These are phyloP conservation scores for Dolichallabes microphthalmus DNA, from an alignment of 2,113 vertebrate genomes.

Conservation along the genomic window DNA sequence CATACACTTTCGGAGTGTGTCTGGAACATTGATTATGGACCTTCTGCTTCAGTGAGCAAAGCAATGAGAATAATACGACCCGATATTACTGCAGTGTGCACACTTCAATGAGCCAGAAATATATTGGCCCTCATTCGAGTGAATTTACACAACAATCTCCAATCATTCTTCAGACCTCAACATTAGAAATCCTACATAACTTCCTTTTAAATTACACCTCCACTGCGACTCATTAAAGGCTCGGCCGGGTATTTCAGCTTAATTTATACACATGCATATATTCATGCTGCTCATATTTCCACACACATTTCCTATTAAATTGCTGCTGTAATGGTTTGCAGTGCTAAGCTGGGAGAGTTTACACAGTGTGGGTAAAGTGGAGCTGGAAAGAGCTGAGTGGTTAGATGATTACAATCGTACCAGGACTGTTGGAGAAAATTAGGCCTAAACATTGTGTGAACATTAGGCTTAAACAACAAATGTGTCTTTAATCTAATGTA, in stretches of 20 bases:
- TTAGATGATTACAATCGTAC: constrained; percentile 66
- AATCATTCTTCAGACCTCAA: constrained; percentile 37
- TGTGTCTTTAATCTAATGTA: too few relatives aligned
- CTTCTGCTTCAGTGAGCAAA: constrained; percentile 21
- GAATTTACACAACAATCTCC: constrained; percentile 38
- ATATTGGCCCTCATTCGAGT: constrained; percentile 16
- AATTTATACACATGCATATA: constrained; percentile 71
- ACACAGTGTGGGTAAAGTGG: constrained; percentile 58
- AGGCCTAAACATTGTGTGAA: background rate
- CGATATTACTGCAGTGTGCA: constrained; percentile 17
- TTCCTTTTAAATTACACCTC: constrained; percentile 29
- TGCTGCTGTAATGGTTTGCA: constrained; percentile 66
- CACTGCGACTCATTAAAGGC: constrained; percentile 41
- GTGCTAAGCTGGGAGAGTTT: constrained; percentile 65
- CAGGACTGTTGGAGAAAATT: constrained; percentile 50
- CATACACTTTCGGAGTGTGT: background rate
- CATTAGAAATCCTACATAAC: constrained; percentile 31
- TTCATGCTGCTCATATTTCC: constrained; percentile 63
- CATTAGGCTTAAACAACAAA: too few relatives aligned
- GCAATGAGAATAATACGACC: constrained; percentile 25
- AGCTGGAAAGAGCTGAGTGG: constrained; percentile 65
- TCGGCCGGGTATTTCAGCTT: constrained; percentile 50
- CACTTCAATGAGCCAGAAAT: constrained; percentile 30
- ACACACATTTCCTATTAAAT: constrained; percentile 70
- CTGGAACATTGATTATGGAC: constrained; percentile 15